These are phyloP conservation scores for Idaea straminata DNA, from an alignment of 2,888 invertebrate species.

Conservation along the genomic window DNA sequence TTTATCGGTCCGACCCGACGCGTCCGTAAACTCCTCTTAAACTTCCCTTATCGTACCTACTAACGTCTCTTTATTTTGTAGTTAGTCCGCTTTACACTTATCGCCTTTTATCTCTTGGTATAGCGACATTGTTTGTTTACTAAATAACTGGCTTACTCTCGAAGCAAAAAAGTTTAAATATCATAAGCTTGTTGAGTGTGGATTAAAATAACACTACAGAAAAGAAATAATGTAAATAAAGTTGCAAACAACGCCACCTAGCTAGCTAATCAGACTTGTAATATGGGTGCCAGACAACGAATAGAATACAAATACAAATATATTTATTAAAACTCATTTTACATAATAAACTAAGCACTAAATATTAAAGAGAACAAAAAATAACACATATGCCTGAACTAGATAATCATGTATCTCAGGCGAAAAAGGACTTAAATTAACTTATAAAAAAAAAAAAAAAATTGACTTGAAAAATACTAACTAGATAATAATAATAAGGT, in stretches of 20 bases:
- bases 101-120: constrained; percentile 61
- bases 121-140: constrained; percentile 17
- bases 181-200: not conserved
- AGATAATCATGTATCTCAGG: no score
- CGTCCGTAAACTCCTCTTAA: constrained; percentile 74
- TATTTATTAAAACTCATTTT: no score
- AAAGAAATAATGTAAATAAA: not conserved
- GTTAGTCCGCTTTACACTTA: constrained; percentile 68
- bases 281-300: not conserved
- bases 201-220: not conserved
- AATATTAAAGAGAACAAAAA: no score
- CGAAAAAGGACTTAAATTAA: no score
- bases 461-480: no score
- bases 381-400: no score
- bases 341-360: no score
- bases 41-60: constrained; percentile 76
- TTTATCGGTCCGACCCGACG: constrained; percentile 76
- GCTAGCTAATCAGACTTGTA: not conserved
- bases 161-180: not conserved
- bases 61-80: constrained; percentile 78
- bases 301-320: no score
- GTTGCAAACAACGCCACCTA: not conserved
- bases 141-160: constrained; percentile 6
- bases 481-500: no score
- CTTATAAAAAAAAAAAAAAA: no score